Percentiles rank a stretch among this genome's conserved stretches.
phyloP scores from a whole-genome alignment of 2,797 vertebrate species.

The Ptychadena robeensis region DNA sequence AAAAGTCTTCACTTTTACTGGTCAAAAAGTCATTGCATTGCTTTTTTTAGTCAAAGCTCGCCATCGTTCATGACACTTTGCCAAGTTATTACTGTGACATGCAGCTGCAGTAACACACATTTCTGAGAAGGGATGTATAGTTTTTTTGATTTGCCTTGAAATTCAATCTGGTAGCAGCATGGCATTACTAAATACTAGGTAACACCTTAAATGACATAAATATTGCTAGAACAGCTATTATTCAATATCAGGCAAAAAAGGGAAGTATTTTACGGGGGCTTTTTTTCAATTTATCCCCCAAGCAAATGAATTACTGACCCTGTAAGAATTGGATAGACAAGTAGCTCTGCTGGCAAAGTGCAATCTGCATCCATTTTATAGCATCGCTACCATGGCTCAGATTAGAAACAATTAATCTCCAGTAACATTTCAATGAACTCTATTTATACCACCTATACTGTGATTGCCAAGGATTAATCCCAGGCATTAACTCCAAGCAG shows the following conservation, averaged over 20 bases:
- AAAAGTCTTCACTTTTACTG: constrained; percentile 23
- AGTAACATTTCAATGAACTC: constrained; percentile 52
- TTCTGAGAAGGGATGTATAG: neutral
- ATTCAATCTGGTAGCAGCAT: no score
- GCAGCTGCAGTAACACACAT: neutral
- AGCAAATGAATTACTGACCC: constrained; percentile 50
- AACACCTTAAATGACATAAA: constrained; percentile 41
- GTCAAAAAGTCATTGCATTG: neutral
- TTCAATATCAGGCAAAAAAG: constrained; percentile 16
- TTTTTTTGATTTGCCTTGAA: no score
- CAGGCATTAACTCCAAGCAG: constrained; percentile 54
- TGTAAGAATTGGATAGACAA: constrained; percentile 28
- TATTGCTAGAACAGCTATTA: constrained; percentile 40
- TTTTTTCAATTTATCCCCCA: constrained; percentile 33
- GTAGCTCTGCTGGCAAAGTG: constrained; percentile 37
- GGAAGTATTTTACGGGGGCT: constrained; percentile 35
- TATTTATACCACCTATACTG: constrained; percentile 51
- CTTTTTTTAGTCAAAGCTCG: neutral
- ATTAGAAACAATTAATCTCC: constrained; percentile 56
- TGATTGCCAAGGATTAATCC: constrained; percentile 44
- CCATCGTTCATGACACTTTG: neutral
- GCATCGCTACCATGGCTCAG: constrained; percentile 32
- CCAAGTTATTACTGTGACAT: neutral
- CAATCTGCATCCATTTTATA: constrained; percentile 50
- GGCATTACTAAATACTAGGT: constrained; percentile 26